These are phyloP conservation scores for Heliornis fulica DNA, from an alignment of 2,113 vertebrate species.

Conservation along the genomic window DNA sequence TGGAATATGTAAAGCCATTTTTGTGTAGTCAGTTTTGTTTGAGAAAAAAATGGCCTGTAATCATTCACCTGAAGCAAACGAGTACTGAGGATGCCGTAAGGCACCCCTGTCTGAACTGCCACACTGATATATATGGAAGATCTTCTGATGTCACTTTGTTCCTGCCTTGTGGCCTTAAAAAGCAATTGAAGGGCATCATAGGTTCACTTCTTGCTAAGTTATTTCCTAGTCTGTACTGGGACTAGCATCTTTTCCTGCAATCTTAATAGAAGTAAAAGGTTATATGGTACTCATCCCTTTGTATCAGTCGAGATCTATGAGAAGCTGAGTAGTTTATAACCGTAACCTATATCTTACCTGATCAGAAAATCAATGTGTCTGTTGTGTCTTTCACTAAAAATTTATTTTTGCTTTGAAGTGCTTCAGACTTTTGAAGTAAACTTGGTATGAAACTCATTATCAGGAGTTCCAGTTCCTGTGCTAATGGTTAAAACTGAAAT, in stretches of 20 bases:
- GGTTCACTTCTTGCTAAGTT: neutral
- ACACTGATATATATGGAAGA: accelerated
- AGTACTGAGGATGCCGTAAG: neutral
- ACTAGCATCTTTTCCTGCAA: neutral
- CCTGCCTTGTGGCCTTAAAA: neutral
- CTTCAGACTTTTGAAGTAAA: neutral
- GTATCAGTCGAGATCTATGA: neutral
- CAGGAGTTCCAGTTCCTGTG: neutral
- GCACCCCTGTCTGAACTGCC: neutral
- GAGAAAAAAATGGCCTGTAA: neutral
- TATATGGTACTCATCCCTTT: neutral
- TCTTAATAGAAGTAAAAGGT: neutral
- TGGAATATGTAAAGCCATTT: neutral
- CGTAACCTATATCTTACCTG: neutral
- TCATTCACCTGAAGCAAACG: neutral
- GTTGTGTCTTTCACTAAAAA: neutral
- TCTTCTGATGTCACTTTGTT: neutral
- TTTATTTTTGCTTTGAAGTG: neutral
- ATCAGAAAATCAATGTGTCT: neutral
- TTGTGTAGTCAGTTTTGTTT: neutral
- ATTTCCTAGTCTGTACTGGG: neutral
- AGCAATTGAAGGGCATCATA: neutral
- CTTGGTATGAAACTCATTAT: neutral
- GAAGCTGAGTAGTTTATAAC: neutral
- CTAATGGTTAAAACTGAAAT: neutral